Evolutionary conservation across 2,797 vertebrate species (phyloP), one percentile per base, ranked within the genome.

Genomic region (Trachurus trachurus): DNA sequence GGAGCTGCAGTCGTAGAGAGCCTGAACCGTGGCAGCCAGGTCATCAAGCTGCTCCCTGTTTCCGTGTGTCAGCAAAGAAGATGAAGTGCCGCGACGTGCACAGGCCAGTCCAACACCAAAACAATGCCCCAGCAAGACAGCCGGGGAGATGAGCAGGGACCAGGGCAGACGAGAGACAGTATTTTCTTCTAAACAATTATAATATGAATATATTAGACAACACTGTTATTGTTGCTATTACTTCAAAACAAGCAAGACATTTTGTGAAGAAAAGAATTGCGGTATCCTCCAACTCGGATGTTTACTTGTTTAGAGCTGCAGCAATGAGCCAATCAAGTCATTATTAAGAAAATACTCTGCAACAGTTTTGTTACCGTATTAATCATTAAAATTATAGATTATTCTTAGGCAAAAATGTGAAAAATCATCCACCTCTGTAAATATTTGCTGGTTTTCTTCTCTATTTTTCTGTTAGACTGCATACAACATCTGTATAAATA

Each of bases 41-140:
- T 91, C 86, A 86, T 83, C 86, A 71, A 71, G 60, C 81, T 81
- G 80, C 70, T 87, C 82, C 60, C 67, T 29, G 78, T 87, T 88
- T 90, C 56, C 70, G 76, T 74, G 76, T 76, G 89, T 90, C 88
- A 91, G 88, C 87, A 90, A 44, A 66, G 58, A 40, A 85, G 59
- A 83, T 60, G 42, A 54, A 78, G 73, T 61, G 71, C 66, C 76
- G 56, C 11, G 71, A 47, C 5, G 10, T 61, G 58, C 60, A 72
- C 40, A 50, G 42, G 44, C 62, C 80, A 15, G 63, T n/a, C 67
- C 71, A 56, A 39, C 65, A 58, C 59, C 63, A 64, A 31, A 12
- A 72, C 76, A 74, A 67, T 37, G 50, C 52, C 15, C 59, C 64
- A 49, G 29, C 58, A 53, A 60, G 17, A 44, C 59, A 66, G 44